phyloP scores from a whole-genome alignment of 2,113 vertebrate genomes.

The Apodemus sylvaticus region DNA sequence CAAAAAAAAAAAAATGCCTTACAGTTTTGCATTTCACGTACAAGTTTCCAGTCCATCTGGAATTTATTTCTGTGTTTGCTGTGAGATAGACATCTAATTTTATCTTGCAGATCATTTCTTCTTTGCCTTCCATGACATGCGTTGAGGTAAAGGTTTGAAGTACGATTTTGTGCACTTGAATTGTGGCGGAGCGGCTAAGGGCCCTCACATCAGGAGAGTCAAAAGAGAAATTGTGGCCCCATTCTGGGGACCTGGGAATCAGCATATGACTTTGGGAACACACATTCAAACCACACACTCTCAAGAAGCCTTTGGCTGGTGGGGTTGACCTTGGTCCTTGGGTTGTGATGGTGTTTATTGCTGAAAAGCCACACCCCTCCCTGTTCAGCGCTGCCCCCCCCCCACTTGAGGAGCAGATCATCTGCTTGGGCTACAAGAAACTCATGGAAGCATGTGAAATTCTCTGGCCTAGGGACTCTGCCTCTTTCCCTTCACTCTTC shows the following conservation, averaged over 20 bases:
- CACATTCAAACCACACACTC: not conserved
- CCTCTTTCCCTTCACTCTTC: not conserved
- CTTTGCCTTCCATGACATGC: not conserved
- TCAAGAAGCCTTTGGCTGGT: not conserved
- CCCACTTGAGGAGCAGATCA: rapidly evolving
- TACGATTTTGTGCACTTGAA: not conserved
- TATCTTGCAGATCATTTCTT: conserved; percentile 14
- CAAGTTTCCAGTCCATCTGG: conserved; percentile 63
- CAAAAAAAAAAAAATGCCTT: not conserved
- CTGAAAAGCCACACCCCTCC: no score
- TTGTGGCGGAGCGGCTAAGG: not conserved
- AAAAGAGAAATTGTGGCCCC: not conserved
- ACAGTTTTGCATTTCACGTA: conserved; percentile 5
- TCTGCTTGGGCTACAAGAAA: rapidly evolving
- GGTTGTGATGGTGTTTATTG: rapidly evolving
- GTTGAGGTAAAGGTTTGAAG: not conserved
- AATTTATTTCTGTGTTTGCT: conserved; percentile 38
- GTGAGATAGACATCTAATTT: conserved; percentile 64
- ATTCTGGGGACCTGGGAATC: not conserved
- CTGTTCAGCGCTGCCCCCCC: no score
- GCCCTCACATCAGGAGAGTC: not conserved
- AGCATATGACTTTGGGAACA: not conserved
- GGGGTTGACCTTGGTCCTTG: no score
- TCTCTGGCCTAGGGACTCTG: not conserved
- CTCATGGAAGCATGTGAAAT: not conserved